These are phyloP conservation scores for Mycetomoellerius zeteki DNA, from an alignment of 1,140 invertebrate genomes.

Conservation along the genomic window DNA sequence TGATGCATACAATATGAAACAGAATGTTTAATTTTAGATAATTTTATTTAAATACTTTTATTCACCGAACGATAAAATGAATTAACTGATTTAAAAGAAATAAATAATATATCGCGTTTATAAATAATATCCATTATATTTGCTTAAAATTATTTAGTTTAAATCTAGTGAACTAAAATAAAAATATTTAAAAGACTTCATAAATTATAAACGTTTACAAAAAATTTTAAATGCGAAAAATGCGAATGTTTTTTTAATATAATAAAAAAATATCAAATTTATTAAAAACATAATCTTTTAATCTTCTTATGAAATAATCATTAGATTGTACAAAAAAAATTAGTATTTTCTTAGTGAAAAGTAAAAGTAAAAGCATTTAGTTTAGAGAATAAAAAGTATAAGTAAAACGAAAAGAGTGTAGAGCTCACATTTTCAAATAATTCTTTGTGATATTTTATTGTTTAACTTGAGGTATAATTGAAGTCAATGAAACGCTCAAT, in stretches of 20 bases:
- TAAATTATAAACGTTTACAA: not conserved
- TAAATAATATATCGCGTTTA: not conserved
- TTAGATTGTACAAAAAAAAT: not conserved
- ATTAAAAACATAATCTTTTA: not conserved
- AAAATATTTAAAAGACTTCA: not conserved
- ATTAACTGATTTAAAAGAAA: not conserved
- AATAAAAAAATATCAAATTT: not conserved
- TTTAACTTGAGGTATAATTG: not conserved
- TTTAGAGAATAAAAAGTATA: not conserved
- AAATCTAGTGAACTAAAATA: not conserved
- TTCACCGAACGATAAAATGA: not conserved
- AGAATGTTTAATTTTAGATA: not conserved
- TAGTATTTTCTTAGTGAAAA: not conserved
- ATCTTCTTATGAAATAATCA: not conserved
- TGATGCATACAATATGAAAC: not conserved
- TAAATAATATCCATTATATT: not conserved
- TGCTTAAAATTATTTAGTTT: not conserved
- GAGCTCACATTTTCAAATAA: not conserved
- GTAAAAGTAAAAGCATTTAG: not conserved
- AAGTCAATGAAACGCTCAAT: not conserved
- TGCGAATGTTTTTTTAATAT: not conserved
- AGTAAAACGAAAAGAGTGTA: not conserved
- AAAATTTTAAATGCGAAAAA: not conserved
- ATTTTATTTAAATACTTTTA: not conserved
- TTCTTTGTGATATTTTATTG: not conserved